Conservation (phyloP, 2,113 vertebrate genomes). For the Catharus minimus region DNA sequence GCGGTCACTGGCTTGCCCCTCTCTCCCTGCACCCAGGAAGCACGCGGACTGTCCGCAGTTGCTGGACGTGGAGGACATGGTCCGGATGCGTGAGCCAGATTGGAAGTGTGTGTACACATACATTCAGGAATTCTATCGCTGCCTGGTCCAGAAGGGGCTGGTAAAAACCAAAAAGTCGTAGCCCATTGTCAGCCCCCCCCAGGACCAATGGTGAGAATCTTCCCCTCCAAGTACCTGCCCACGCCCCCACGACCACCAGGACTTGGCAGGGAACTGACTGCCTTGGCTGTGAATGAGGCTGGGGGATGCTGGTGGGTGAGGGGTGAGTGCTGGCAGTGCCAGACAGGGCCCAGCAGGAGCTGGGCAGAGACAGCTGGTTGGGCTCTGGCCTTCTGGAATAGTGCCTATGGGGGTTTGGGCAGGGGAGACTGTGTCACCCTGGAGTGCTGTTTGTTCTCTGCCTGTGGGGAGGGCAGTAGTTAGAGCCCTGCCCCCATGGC, state of each 20-base stretch:
- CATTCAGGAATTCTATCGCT: conserved; percentile 99
- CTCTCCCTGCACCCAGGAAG: conserved; percentile 85
- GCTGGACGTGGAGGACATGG: conserved; percentile 99
- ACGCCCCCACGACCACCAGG: background rate
- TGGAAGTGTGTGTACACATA: conserved; percentile 99
- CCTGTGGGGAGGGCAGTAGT: too few relatives aligned
- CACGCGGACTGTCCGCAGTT: conserved; percentile 97
- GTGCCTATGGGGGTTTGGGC: background rate
- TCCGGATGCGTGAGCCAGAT: conserved; percentile 98
- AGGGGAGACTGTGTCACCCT: background rate
- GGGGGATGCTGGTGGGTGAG: background rate
- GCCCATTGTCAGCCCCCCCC: conserved; percentile 67
- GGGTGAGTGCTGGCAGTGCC: rapidly evolving
- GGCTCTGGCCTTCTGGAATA: background rate
- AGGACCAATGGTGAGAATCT: conserved; percentile 79
- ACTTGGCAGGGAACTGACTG: background rate
- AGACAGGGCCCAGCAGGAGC: background rate
- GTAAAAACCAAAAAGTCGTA: conserved; percentile 99
- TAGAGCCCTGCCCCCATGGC: background rate
- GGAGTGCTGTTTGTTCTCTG: background rate
- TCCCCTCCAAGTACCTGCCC: conserved; percentile 25
- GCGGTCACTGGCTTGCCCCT: conserved; percentile 79
- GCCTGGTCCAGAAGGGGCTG: conserved; percentile 98
- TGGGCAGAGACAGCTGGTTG: background rate
- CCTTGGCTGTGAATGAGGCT: background rate